Evolutionary conservation across 2,888 invertebrate species (phyloP).

Genomic region (Syritta pipiens): DNA sequence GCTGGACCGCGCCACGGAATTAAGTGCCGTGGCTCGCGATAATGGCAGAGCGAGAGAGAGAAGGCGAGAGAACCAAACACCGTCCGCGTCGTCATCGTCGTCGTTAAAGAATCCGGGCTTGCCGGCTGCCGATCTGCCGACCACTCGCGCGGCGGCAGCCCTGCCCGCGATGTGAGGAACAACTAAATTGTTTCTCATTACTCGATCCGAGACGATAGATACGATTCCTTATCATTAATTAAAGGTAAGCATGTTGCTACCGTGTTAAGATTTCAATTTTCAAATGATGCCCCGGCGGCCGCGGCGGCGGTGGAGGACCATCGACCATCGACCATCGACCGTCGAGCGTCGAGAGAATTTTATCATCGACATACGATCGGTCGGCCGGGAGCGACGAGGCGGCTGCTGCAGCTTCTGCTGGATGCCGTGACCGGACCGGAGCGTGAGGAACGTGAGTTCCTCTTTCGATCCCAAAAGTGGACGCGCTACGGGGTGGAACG

Average conservation of each 20-base stretch:
- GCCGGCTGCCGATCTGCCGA: constrained; percentile 20
- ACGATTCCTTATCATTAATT: constrained; percentile 79
- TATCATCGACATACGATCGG: constrained; percentile 65
- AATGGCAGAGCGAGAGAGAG: constrained; percentile 32
- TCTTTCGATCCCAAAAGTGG: constrained; percentile 13
- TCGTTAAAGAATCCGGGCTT: too few relatives aligned
- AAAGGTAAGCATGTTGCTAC: constrained; percentile 79
- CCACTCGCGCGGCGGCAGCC: constrained; percentile 1
- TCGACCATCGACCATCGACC: constrained; percentile 66
- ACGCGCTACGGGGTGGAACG: constrained; percentile 21
- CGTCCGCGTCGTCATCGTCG: too few relatives aligned
- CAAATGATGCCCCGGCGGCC: constrained; percentile 56
- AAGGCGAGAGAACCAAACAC: constrained; percentile 29
- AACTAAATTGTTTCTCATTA: constrained; percentile 70
- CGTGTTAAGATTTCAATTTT: constrained; percentile 75
- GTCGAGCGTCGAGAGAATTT: constrained; percentile 68
- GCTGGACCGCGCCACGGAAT: constrained; percentile 45
- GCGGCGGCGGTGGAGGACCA: constrained; percentile 2
- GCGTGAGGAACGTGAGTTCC: constrained; percentile 57
- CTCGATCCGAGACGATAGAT: constrained; percentile 69
- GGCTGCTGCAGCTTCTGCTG: background rate
- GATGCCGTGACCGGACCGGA: constrained; percentile 29
- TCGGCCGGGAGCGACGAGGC: constrained; percentile 24
- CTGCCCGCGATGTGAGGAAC: constrained; percentile 44
- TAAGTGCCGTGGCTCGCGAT: constrained; percentile 61